Base-by-base conservation (phyloP, 2,797 vertebrate species). In the Hyperoplus immaculatus region DNA sequence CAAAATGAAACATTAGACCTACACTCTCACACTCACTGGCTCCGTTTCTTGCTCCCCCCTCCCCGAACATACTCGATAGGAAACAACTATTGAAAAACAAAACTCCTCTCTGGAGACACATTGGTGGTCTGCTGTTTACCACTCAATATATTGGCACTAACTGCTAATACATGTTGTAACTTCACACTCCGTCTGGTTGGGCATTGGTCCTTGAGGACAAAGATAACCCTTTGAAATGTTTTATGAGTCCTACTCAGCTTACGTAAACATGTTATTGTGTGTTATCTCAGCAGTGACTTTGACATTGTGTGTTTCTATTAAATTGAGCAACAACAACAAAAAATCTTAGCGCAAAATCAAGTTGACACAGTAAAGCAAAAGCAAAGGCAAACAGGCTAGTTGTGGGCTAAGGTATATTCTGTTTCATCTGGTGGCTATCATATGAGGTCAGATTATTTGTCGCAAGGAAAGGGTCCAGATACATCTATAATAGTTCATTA, bases 191-290 rank as follows among this genome's bases (percentile, higher is more conserved):
- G 67, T 76, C 78, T 91, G 29, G 29, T 29, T 29, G 29, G 81
- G 62, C 56, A 21, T 82, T 77, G 87, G 75, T 58, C 85, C 79
- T 90, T 87, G 87, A 82, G 75, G 81, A 82, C 85, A 86, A 92
- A 92, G 87, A 92, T 91, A 92, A 90, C 59, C 81, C 80, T 89
- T 87, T 92, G 89, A 89, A 89, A 92, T 50, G 62, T 88, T 88
- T 57, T 63, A 11, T 64, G 64, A 29, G 29, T 29, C 29, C 53
- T 65, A 36, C 76, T 12, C 49, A 85, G 74, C 78, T 85, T 63
- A 73, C 75, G 68, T 56, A 60, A 77, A 81, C 59, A 55, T 43
- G 10, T 1, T 54, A n/a, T 29, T 29, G 21, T 29, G 29, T 29
- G 29, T 29, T 29, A 50, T 55, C 60, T 58, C 65, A 57, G 69